Percentiles rank a stretch among this genome's conserved stretches.
Conservation (phyloP, 2,797 vertebrate species). For the Benthosema pterotum region DNA sequence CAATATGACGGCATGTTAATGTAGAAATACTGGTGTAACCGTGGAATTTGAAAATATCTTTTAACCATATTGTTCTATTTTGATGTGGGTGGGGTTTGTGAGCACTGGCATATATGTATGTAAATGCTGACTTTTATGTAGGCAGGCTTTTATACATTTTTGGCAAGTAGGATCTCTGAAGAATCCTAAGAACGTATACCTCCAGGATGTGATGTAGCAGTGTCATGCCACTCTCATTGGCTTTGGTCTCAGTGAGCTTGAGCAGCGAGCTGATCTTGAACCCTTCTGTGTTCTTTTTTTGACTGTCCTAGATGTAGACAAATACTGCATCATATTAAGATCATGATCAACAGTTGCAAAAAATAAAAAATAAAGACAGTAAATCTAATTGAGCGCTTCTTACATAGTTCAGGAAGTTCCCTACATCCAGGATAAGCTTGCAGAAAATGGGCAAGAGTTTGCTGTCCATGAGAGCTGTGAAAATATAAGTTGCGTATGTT, state of each 20-base stretch:
- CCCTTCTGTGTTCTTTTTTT: constrained; percentile 93
- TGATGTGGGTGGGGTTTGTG: no score
- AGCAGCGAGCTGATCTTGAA: constrained; percentile 97
- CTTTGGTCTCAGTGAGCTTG: constrained; percentile 95
- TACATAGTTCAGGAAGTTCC: constrained; percentile 98
- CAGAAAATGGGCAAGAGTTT: constrained; percentile 89
- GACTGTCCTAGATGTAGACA: constrained; percentile 87
- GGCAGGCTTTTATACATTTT: no score
- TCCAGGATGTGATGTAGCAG: constrained; percentile 95
- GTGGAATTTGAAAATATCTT: no score
- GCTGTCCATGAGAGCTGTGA: constrained; percentile 86
- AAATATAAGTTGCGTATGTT: not conserved
- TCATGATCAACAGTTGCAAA: constrained; percentile 20
- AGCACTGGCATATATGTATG: no score
- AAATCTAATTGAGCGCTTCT: constrained; percentile 55
- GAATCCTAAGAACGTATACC: constrained; percentile 72
- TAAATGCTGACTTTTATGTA: no score
- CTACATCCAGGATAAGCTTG: constrained; percentile 92
- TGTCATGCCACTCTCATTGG: constrained; percentile 94
- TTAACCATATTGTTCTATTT: no score
- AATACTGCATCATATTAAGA: constrained; percentile 36
- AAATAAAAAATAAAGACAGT: constrained; percentile 42
- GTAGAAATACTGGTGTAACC: no score
- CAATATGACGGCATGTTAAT: constrained; percentile 25
- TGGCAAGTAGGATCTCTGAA: not conserved